Evolutionary conservation across 2,113 vertebrate species (phyloP), one percentile per base, ranked within the genome.

Genomic region (Barbus barbus): DNA sequence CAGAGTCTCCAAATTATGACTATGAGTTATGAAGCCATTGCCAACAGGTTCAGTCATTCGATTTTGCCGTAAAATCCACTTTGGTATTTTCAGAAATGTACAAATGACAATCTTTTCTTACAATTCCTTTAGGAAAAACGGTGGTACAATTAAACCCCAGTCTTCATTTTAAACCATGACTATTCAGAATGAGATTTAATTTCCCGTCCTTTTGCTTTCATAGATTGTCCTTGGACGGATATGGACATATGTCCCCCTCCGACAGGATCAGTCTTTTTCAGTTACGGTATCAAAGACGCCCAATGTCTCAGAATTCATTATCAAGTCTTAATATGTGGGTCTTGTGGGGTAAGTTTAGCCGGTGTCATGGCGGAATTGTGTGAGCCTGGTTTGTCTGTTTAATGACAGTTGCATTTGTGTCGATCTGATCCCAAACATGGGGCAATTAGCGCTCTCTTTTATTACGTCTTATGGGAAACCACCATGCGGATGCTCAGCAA

Each of bases 361-460:
- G 73, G 78, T 85, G 81, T 46, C 69, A 44, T 72, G 51, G 31
- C 13, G n/a, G 46, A 41, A 16, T 60, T 83, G 67, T 79, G 33
- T 79, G 28, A 65, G 61, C 4, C n/a, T 41, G 58, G 46, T 83
- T 80, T 80, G 78, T 72, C 60, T 85, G 84, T 85, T 83, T 87
- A 81, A 78, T 85, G 80, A 87, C 82, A 16, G 82, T 87, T 84
- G 44, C 78, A 58, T 86, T 79, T 73, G 20, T 56, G 46, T 81
- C 61, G 13, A 46, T 79, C 44, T 78, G 80, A 87, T 85, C 75
- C 80, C 79, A 83, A 79, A 73, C 31, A 58, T 58, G 78, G 81
- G 67, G 80, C 75, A 83, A 87, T 85, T 87, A 83, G 86, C 79
- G 2, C 26, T 16, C 16, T 81, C 77, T 84, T 87, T 87, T 74